Percentiles rank a stretch among this genome's conserved stretches.
Conservation (phyloP, 2,797 vertebrate genomes). For the Cynodonichthys magdalenae region DNA sequence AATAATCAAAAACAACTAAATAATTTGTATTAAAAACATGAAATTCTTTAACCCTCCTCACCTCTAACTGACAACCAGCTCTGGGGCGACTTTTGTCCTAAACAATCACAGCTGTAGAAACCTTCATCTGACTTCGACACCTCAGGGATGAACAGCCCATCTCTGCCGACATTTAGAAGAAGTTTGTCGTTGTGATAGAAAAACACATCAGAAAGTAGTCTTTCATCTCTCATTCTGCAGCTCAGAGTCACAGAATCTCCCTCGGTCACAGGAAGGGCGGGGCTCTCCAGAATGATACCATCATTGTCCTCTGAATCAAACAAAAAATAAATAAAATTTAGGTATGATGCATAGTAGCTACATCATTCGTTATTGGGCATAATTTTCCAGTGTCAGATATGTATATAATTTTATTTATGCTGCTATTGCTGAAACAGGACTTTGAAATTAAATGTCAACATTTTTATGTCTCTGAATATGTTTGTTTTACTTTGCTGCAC, state of each 20-base stretch:
- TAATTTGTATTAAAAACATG: neutral
- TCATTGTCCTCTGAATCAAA: neutral
- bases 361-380: too few relatives aligned
- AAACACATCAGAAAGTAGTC: neutral
- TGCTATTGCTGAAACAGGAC: too few relatives aligned
- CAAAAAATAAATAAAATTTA: neutral
- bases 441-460: too few relatives aligned
- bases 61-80: conserved; percentile 20
- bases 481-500: too few relatives aligned
- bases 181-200: too few relatives aligned
- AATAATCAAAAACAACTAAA: neutral
- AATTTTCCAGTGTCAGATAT: too few relatives aligned
- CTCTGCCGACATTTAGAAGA: too few relatives aligned
- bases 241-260: conserved; percentile 44
- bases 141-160: too few relatives aligned
- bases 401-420: too few relatives aligned
- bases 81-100: conserved; percentile 2
- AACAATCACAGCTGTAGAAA: conserved; percentile 21
- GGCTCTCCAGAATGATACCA: neutral
- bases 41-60: neutral
- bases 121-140: conserved; percentile 39
- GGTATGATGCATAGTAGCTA: too few relatives aligned
- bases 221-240: conserved; percentile 4
- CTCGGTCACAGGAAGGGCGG: conserved; percentile 16
- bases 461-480: too few relatives aligned